phyloP scores from a whole-genome alignment of 2,888 invertebrate species.

The Diaperis boleti region DNA sequence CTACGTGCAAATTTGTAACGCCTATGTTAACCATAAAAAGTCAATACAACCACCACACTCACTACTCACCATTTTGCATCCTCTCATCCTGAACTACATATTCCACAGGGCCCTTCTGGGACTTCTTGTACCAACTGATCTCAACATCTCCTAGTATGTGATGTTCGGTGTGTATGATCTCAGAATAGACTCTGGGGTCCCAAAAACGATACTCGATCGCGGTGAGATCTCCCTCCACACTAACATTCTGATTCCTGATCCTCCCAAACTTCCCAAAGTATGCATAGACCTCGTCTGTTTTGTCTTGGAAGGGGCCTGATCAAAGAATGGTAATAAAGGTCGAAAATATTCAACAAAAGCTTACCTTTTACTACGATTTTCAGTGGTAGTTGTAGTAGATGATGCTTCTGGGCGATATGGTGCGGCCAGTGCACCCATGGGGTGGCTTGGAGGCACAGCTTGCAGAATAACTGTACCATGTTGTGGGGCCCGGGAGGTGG shows the following conservation, averaged over 20 bases:
- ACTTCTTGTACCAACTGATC: slow-evolving; percentile 3
- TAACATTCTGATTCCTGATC: neutral
- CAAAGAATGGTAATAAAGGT: neutral
- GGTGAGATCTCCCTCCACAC: neutral
- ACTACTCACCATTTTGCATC: neutral
- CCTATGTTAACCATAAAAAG: no score
- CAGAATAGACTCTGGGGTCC: neutral
- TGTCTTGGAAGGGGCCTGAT: neutral
- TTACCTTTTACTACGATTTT: neutral
- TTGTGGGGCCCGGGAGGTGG: no score
- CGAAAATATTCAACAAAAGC: neutral
- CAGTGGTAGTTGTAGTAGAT: neutral
- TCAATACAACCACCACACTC: no score
- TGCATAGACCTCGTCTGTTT: slow-evolving; percentile 51
- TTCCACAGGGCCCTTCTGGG: neutral
- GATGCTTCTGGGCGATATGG: neutral
- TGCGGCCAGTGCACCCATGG: neutral
- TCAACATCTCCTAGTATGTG: no score
- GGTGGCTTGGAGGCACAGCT: neutral
- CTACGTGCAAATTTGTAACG: no score
- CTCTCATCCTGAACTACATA: neutral
- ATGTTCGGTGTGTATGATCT: slow-evolving; percentile 10
- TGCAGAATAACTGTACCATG: neutral
- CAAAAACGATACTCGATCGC: slow-evolving; percentile 1
- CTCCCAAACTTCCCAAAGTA: slow-evolving; percentile 59